Percentiles rank a stretch among this genome's conserved stretches.
Evolutionary conservation across 2,888 invertebrate species (phyloP).

Genomic region (Tetramorium bicarinatum): DNA sequence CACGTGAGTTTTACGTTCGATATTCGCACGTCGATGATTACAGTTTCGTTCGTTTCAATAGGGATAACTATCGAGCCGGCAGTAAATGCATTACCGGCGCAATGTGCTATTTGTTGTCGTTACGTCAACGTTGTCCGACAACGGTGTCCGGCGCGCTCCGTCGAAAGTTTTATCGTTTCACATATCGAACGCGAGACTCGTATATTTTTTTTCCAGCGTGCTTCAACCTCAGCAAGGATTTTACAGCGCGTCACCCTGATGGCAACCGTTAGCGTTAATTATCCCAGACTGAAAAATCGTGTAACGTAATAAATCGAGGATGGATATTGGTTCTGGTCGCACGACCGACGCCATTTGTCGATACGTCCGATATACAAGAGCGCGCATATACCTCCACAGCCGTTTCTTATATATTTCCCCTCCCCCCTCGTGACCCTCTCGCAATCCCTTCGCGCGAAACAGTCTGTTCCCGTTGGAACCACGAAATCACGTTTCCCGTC

Average conservation of each 20-base stretch:
- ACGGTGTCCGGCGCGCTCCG: constrained; percentile 30
- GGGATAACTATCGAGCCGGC: constrained; percentile 44
- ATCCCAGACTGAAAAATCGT: constrained; percentile 65
- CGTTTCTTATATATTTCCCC: constrained; percentile 66
- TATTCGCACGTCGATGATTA: constrained; percentile 2
- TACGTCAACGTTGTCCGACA: constrained; percentile 47
- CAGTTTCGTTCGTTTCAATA: constrained; percentile 43
- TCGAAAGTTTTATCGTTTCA: constrained; percentile 46
- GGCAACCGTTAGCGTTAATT: constrained; percentile 51
- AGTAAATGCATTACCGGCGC: constrained; percentile 39
- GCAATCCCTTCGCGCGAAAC: constrained; percentile 48
- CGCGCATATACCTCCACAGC: constrained; percentile 26
- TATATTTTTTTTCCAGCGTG: constrained; percentile 39
- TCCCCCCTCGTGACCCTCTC: background rate
- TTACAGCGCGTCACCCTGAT: constrained; percentile 35
- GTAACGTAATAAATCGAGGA: constrained; percentile 68
- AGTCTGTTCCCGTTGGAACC: constrained; percentile 72
- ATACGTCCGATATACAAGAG: constrained; percentile 61
- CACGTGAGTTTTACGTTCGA: constrained; percentile 24
- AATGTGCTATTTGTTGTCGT: constrained; percentile 42
- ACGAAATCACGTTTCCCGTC: constrained; percentile 79
- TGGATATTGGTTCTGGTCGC: constrained; percentile 70
- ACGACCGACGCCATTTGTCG: constrained; percentile 66
- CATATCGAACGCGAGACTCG: constrained; percentile 22
- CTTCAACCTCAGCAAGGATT: constrained; percentile 37